Base-by-base conservation (phyloP, 1,140 invertebrate species). In the Solenopsis fugax region DNA sequence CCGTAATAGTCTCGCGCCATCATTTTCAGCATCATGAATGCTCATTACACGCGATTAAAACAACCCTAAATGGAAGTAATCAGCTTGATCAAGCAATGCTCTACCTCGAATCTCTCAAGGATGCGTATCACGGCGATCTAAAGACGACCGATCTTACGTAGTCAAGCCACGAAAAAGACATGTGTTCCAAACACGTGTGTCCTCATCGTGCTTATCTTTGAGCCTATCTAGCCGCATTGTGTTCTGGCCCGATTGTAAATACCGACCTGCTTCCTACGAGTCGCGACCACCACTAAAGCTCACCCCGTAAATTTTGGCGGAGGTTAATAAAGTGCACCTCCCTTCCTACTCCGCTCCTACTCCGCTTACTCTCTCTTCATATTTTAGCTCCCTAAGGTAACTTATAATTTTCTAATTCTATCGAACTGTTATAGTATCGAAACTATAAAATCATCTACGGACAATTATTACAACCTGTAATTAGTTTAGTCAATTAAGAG, bases 101-200 rank as follows among this genome's bases (percentile, higher is more conserved):
- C 58, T 75, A 29, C 52, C 54, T 60, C 50, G 18, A 56, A 90
- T 89, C 41, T 87, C 71, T 45, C 86, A 72, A 80, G 64, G 45
- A 77, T 58, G 80, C 50, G 80, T 90, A 90, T 90, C 88, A 58
- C 56, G 64, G 62, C 54, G 64, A 90, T 88, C 86, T 86, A 62
- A 90, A 88, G 76, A 41, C 75, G 77, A 75, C 34, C 75, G 86
- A 90, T 90, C 85, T 88, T 88, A 88, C 29, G 73, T 73, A 60
- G 62, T 41, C 82, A 72, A 71, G 58, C 82, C 85, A 91, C 73
- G 89, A 90, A 82, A 87, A 86, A 76, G 85, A 92, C 88, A 92
- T 87, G 90, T 91, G 91, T 92, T 89, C 88, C 58, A 76, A 80
- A 90, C 90, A 92, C 90, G 88, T 91, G 90, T 90, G 90, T 90